Evolutionary conservation across 2,888 invertebrate species (phyloP), one percentile per base, ranked within the genome.

Genomic region (Dasypogon diadema): DNA sequence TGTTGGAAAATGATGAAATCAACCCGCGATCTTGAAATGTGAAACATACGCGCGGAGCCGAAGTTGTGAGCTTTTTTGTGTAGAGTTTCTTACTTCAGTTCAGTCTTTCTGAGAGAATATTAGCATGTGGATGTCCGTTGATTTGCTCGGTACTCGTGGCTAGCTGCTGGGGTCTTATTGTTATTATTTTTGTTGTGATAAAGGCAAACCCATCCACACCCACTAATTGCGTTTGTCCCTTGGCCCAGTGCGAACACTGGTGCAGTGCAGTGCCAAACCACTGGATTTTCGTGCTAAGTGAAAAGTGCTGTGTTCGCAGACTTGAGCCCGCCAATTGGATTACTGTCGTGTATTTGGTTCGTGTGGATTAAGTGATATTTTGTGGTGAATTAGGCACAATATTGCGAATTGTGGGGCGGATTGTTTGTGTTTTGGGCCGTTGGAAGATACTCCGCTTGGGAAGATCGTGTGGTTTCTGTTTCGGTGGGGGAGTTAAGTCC

Each of bases 361-460:
- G 63, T 42, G 63, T 14, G 63, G 24, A 63, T 63, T 42, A 63
- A 63, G 46, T 63, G 63, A 63, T 63, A n/a, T n/a, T n/a, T n/a
- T 42, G 63, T 63, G 16, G 30, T 2, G 30, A 30, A 58, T 58
- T 58, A 60, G 42, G 30, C 3, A 30, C 30, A 30, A 8, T 5
- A 30, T 30, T n/a, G n/a, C n/a, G 8, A 30, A 30, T 30, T 8
- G 30, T 8, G 30, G 30, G 30, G 30, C 30, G 30, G 30, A 30
- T 30, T 30, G 30, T 30, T 30, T 8, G 30, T 8, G 30, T 5
- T 30, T 30, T 30, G 58, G 24, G 58, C 8, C 30, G 30, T 30
- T 30, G 30, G n/a, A n/a, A n/a, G n/a, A n/a, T n/a, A n/a, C n/a
- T n/a, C n/a, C n/a, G n/a, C n/a, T n/a, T n/a, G n/a, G n/a, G n/a